Base-by-base conservation (phyloP, 2,113 vertebrate genomes). In the Cervus canadensis region DNA sequence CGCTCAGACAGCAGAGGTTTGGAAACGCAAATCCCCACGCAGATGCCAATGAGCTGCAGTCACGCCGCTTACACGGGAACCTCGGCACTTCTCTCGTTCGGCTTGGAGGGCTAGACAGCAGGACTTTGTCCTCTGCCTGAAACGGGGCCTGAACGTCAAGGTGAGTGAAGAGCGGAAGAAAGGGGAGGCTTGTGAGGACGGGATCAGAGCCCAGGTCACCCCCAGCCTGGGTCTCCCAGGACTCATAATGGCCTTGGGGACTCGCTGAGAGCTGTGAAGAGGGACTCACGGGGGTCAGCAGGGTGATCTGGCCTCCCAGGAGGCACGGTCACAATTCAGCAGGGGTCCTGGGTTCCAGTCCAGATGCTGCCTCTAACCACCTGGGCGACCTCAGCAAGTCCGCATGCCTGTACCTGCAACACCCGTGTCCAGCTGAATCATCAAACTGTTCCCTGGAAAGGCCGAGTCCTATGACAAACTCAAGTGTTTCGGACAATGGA, bases 401-500 rank as follows among this genome's bases (percentile, higher is more conserved):
- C 33, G 19, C 28, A 28, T 48, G 23, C 48, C 74, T 54, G 15
- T 15, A 30, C 13, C 9, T 48, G 19, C 23, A 4, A 57, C 17
- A 71, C 33, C 45, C 81, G 14, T 8, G 45, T 10, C 87, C n/a
- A 8, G 1, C 17, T 11, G 16, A 21, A 60, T 12, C 50, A 59
- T 0, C 2, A 28, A 26, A 11, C 10, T 6, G 79, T 45, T 76
- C 56, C 23, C 89, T 8, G 21, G 52, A 6, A 45, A 90, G 23
- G 50, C 0, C 3, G 30, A 15, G 5, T 19, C 17, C 21, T 4
- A 6, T 0, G 12, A 14, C 14, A 50, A 36, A 67, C 16, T 6
- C n/a, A 9, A 6, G 23, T 16, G 60, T 7, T 4, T n/a, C 14
- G 16, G 30, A 56, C 23, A 14, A n/a, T 7, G 43, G 17, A 79